Evolutionary conservation across 2,113 vertebrate species (phyloP).

Genomic region (Centropus unirufus): DNA sequence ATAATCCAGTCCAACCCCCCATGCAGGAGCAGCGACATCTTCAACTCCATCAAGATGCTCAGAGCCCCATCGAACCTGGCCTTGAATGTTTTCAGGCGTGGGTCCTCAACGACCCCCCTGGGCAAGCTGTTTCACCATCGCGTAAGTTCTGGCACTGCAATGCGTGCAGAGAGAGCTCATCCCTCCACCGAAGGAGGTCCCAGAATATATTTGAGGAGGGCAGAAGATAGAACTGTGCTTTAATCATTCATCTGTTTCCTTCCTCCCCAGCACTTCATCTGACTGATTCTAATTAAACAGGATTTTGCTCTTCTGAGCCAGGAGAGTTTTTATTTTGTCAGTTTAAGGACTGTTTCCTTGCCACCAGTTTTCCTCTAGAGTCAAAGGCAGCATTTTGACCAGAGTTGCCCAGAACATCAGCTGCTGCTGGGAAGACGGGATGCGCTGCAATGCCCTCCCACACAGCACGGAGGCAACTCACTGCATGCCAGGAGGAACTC

Average conservation of each 20-base stretch:
- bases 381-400: not conserved
- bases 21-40: no score
- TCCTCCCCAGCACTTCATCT: not conserved
- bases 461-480: not conserved
- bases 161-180: not conserved
- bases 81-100: no score
- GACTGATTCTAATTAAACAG: not conserved
- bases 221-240: not conserved
- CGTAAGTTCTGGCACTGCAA: not conserved
- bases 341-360: not conserved
- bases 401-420: not conserved
- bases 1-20: no score
- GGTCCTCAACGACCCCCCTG: no score
- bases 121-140: no score
- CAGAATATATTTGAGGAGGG: not conserved
- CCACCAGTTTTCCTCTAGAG: not conserved
- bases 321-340: not conserved
- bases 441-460: fast-evolving
- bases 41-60: no score
- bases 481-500: not conserved
- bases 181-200: not conserved
- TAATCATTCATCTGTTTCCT: not conserved
- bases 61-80: no score
- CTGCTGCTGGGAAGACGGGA: not conserved
- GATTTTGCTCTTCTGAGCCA: not conserved